Base-by-base conservation (phyloP, 2,888 invertebrate species). In the Anticlea derivata region DNA sequence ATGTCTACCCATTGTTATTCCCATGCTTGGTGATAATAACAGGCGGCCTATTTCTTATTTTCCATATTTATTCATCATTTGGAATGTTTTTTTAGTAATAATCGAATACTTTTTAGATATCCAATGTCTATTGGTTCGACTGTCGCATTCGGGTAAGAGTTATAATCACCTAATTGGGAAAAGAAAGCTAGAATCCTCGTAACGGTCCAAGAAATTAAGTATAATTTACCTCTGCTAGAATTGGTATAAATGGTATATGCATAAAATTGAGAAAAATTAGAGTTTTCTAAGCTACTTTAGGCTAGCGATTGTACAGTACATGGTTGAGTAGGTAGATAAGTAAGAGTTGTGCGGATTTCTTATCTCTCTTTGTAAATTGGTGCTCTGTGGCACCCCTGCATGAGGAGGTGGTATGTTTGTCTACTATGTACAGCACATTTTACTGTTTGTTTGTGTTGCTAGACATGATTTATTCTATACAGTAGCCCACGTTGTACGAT, bases 111-210 rank as follows among this genome's bases (percentile, higher is more conserved):
- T 61, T 64, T 59, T 50, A 86, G 87, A 86, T 84, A 60, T 60
- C 75, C 40, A 76, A 81, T 59, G 55, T 75, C 33, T 85, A 82
- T 73, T 85, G 87, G 88, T 86, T 86, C 70, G 87, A 86, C 70
- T 84, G 81, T 66, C 81, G 83, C 45, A 61, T 69, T 55, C 73
- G 86, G 86, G 86, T 88, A 80, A 87, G 87, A 61, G 41, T 38
- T 45, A 35, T 22, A 35, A 23, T 35, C 11, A 12, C 1, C 7
- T 35, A 23, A 7, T n/a, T 35, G 8, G 13, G 31, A 24, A 31
- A 41, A 23, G 8, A 27, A 29, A 27, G 48, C 35, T 41, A 48
- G 34, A 22, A 27, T 12, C n/a, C 7, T 7, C n/a, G 7, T 17
- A 20, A 4, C n/a, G 6, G 1, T n/a, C 4, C 20, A 8, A 20